A percentile compares a stretch with the other conserved stretches of the same genome.
Evolutionary conservation across 2,797 vertebrate genomes (phyloP).

Genomic region (Gephyroberyx darwinii): DNA sequence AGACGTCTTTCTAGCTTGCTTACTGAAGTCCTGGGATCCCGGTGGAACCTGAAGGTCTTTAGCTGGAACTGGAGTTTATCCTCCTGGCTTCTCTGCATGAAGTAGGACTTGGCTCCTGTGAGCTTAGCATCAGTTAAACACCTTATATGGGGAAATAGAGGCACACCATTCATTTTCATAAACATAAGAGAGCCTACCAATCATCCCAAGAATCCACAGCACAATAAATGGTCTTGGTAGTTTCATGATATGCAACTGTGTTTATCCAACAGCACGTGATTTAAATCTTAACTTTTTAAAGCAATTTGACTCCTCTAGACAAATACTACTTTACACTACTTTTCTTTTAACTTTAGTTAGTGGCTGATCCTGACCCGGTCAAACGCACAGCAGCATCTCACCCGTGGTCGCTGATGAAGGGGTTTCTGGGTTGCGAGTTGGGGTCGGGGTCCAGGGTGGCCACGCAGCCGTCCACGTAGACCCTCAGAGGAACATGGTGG

Average conservation of each 20-base stretch:
- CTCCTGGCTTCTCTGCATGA: constrained; percentile 68
- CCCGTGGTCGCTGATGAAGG: constrained; percentile 73
- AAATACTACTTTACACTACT: background rate
- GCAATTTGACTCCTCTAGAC: no score
- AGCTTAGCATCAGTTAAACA: constrained; percentile 74
- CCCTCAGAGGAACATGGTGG: constrained; percentile 63
- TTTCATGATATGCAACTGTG: background rate
- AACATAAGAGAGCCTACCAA: background rate
- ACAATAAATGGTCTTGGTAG: background rate
- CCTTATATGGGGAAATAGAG: constrained; percentile 50
- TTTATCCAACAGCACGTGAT: background rate
- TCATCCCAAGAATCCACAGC: background rate
- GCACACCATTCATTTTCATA: background rate
- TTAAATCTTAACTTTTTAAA: constrained; percentile 8
- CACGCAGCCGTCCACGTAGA: constrained; percentile 74
- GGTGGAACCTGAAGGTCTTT: constrained; percentile 70
- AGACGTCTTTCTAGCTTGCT: constrained; percentile 38
- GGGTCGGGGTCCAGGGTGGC: constrained; percentile 52
- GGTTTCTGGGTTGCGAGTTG: constrained; percentile 50
- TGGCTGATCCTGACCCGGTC: no score
- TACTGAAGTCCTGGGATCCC: constrained; percentile 60
- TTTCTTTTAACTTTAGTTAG: background rate
- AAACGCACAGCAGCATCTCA: constrained; percentile 31
- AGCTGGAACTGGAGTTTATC: constrained; percentile 75
- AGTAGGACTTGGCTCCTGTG: constrained; percentile 73